phyloP scores from a whole-genome alignment of 2,113 vertebrate species.

The Leucosticte australis region DNA sequence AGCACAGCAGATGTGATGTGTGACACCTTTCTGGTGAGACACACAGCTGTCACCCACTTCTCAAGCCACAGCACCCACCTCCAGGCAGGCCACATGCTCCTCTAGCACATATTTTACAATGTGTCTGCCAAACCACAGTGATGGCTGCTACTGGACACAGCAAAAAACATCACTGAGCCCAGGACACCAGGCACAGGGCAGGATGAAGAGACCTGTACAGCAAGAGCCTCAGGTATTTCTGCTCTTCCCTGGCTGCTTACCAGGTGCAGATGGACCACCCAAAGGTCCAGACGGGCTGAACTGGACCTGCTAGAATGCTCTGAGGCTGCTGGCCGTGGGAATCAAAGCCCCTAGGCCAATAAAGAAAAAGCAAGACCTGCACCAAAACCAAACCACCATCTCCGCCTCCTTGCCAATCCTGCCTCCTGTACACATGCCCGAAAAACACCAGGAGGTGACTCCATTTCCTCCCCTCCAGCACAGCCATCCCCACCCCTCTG shows the following conservation, averaged over 20 bases:
- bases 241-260: background rate
- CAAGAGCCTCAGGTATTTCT: background rate
- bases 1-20: background rate
- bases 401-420: background rate
- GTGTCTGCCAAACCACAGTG: background rate
- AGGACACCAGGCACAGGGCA: background rate
- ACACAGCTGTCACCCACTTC: background rate
- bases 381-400: background rate
- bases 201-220: background rate
- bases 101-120: fast-evolving
- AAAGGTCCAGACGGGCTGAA: background rate
- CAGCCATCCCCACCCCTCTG: background rate
- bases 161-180: background rate
- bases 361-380: background rate
- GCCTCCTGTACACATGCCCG: background rate
- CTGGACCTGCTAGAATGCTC: background rate
- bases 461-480: background rate
- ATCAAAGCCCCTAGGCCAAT: background rate
- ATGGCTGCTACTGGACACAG: background rate
- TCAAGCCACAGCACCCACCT: background rate
- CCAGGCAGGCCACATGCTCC: background rate
- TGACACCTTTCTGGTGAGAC: background rate
- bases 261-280: background rate
- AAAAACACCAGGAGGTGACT: background rate
- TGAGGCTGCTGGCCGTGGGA: background rate